Percentiles rank a stretch among this genome's conserved stretches.
Conservation (phyloP, 2,888 invertebrate species). For the Micoletzkya japonica region DNA sequence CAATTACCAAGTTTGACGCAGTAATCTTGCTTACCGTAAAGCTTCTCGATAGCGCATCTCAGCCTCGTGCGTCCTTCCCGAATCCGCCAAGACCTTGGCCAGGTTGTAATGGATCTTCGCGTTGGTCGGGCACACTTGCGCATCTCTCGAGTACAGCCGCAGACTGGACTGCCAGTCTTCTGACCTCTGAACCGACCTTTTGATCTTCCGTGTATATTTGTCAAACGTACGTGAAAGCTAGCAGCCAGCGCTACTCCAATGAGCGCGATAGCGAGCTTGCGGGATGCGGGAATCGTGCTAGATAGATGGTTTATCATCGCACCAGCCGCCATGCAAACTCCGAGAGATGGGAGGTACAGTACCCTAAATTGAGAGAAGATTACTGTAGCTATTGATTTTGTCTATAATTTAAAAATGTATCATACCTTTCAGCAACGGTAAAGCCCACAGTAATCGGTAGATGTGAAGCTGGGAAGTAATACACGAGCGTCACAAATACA, state of each 20-base stretch:
- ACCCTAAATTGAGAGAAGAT: conserved; percentile 68
- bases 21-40: conserved; percentile 35
- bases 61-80: conserved; percentile 74
- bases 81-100: conserved; percentile 82
- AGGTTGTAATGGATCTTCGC: conserved; percentile 89
- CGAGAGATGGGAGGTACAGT: conserved; percentile 80
- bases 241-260: conserved; percentile 6
- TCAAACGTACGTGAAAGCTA: conserved; percentile 13
- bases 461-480: conserved; percentile 84
- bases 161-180: conserved; percentile 44
- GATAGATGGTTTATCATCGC: conserved; percentile 1
- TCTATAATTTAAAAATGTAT: no score
- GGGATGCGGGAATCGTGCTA: background rate
- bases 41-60: conserved; percentile 74
- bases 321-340: conserved; percentile 76
- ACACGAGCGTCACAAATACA: conserved; percentile 70
- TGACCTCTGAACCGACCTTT: conserved; percentile 37
- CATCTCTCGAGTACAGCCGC: conserved; percentile 77
- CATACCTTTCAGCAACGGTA: conserved; percentile 77
- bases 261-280: background rate
- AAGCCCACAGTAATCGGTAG: conserved; percentile 84
- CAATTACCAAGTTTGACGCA: no score
- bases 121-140: conserved; percentile 86
- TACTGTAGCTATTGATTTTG: no score
- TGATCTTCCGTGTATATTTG: background rate